These are phyloP conservation scores for Anadara kagoshimensis DNA, from an alignment of 1,140 invertebrate species.

Conservation along the genomic window DNA sequence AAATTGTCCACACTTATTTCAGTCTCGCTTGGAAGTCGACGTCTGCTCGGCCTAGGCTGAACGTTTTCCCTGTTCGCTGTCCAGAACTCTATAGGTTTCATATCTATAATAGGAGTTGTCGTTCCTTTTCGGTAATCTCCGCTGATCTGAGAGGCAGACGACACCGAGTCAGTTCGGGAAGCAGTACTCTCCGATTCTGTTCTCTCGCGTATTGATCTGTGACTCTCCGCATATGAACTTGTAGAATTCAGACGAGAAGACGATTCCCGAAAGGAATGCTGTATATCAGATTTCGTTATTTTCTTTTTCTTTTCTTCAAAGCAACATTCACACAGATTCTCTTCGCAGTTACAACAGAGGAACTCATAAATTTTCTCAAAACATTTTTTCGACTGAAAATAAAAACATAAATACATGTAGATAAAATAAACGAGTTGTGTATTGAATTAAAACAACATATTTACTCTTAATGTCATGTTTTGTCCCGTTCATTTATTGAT, in stretches of 20 bases:
- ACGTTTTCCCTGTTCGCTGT: conserved; percentile 72
- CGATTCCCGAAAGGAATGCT: conserved; percentile 55
- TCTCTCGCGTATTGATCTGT: conserved; percentile 52
- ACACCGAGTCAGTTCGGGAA: conserved; percentile 65
- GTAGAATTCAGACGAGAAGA: conserved; percentile 59
- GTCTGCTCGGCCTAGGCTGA: conserved; percentile 65
- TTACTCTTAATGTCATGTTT: too few species aligned
- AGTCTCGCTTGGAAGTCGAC: conserved; percentile 67
- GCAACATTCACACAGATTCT: conserved; percentile 44
- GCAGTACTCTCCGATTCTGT: conserved; percentile 58
- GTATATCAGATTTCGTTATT: conserved; percentile 53
- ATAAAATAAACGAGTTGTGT: too few species aligned
- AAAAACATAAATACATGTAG: neutral
- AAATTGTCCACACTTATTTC: conserved; percentile 71
- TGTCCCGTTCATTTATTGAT: too few species aligned
- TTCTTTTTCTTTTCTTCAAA: conserved; percentile 36
- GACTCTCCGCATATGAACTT: conserved; percentile 57
- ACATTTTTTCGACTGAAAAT: conserved; percentile 22
- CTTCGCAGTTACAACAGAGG: conserved; percentile 42
- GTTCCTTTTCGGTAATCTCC: conserved; percentile 55
- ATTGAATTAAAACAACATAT: too few species aligned
- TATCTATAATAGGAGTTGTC: conserved; percentile 72
- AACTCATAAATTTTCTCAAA: conserved; percentile 30
- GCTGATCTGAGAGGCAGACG: conserved; percentile 54
- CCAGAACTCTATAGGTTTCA: conserved; percentile 75